A percentile compares a stretch with the other conserved stretches of the same genome.
phyloP scores from a whole-genome alignment of 2,797 vertebrate species.

The Pseudomugil tenellus region DNA sequence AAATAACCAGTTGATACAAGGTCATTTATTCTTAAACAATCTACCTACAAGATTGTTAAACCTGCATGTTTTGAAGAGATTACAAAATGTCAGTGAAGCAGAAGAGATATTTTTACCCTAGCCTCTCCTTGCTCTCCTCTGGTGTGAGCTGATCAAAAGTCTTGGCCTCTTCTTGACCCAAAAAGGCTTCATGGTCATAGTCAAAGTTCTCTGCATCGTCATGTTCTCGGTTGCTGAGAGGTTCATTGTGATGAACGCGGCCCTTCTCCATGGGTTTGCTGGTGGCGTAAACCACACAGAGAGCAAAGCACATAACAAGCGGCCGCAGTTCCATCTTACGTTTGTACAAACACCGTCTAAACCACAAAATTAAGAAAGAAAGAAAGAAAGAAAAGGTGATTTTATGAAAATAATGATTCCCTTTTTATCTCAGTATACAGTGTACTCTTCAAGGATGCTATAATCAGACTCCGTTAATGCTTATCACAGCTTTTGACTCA shows the following conservation, averaged over 20 bases:
- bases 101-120: constrained; percentile 80
- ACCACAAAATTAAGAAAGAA: background rate
- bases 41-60: background rate
- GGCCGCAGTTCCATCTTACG: constrained; percentile 84
- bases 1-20: background rate
- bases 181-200: constrained; percentile 98
- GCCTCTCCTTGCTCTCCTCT: constrained; percentile 97
- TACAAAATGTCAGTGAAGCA: background rate
- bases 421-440: background rate
- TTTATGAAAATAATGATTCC: background rate
- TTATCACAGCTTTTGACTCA: constrained; percentile 7
- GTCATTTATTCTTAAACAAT: background rate
- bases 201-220: constrained; percentile 92
- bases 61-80: background rate
- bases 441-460: background rate
- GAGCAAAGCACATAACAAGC: constrained; percentile 86
- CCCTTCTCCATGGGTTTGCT: constrained; percentile 97
- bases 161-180: constrained; percentile 95
- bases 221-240: constrained; percentile 90
- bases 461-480: background rate
- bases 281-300: constrained; percentile 87
- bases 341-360: constrained; percentile 19
- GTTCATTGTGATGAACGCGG: constrained; percentile 89
- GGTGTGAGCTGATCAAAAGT: constrained; percentile 96
- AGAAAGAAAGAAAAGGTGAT: background rate